These are phyloP conservation scores for Eupithecia abbreviata DNA, from an alignment of 2,888 invertebrate species.

Conservation along the genomic window DNA sequence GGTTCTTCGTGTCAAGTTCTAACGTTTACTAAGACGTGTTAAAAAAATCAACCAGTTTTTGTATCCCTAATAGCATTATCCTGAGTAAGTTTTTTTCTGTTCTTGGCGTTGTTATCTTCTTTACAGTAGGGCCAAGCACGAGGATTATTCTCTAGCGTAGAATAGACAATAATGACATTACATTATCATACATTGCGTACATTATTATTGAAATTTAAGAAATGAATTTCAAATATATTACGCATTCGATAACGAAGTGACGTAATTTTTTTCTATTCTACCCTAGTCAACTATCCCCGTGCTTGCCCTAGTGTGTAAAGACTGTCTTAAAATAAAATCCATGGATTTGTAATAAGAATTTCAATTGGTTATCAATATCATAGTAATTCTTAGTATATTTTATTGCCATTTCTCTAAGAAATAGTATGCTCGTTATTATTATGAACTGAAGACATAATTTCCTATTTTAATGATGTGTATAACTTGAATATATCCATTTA, in stretches of 20 bases:
- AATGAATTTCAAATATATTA: too few species aligned
- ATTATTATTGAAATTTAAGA: too few species aligned
- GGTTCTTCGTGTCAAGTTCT: constrained; percentile 15
- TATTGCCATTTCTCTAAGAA: background rate
- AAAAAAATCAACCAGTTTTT: background rate
- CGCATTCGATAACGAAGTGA: too few species aligned
- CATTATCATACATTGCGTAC: too few species aligned
- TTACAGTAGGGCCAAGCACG: too few species aligned
- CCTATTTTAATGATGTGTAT: background rate
- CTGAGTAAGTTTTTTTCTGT: background rate
- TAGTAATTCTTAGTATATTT: background rate
- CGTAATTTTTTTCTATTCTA: too few species aligned
- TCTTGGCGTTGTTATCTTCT: background rate
- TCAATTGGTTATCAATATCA: background rate
- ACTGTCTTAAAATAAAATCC: background rate
- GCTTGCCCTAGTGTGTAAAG: background rate
- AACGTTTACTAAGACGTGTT: constrained; percentile 12
- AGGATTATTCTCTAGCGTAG: too few species aligned
- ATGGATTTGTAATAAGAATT: background rate
- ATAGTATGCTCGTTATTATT: background rate
- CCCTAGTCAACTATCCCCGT: background rate
- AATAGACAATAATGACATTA: too few species aligned
- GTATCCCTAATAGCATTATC: background rate
- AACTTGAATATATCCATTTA: constrained; percentile 5
- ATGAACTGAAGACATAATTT: background rate